These are phyloP conservation scores for Danio jaintianensis DNA, from an alignment of 2,797 vertebrate genomes.

Conservation along the genomic window DNA sequence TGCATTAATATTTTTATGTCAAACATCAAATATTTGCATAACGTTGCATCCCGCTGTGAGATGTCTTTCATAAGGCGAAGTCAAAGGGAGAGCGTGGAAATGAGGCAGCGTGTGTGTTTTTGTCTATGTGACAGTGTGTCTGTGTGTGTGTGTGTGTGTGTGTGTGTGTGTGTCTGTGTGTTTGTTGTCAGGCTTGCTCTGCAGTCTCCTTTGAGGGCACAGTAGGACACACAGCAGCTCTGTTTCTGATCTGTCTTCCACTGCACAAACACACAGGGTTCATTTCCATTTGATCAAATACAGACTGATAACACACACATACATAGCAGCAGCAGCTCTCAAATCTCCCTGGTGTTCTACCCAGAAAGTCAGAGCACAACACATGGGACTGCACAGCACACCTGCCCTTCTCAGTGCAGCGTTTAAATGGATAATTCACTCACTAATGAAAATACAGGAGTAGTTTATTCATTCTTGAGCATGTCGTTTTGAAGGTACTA, in stretches of 20 bases:
- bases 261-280: conserved; percentile 18
- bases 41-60: not conserved
- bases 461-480: not conserved
- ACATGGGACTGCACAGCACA: conserved; percentile 28
- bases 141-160: conserved; percentile 42
- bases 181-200: conserved; percentile 73
- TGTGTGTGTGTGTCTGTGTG: conserved; percentile 66
- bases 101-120: conserved; percentile 53
- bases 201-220: conserved; percentile 80
- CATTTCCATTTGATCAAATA: conserved; percentile 33
- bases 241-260: conserved; percentile 55
- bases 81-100: conserved; percentile 7
- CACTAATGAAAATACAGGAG: not conserved
- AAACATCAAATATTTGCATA: conserved; percentile 41
- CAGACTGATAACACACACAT: conserved; percentile 17
- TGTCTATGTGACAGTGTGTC: conserved; percentile 46
- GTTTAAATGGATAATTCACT: conserved; percentile 10
- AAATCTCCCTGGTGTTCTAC: not conserved
- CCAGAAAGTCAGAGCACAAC: conserved; percentile 14
- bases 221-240: conserved; percentile 65
- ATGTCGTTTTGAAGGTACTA: not conserved
- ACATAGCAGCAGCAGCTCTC: not conserved
- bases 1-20: conserved; percentile 16
- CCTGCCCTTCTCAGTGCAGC: conserved; percentile 3
- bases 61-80: conserved; percentile 39